phyloP scores from a whole-genome alignment of 1,140 invertebrate genomes.

The Hyles vespertilio region DNA sequence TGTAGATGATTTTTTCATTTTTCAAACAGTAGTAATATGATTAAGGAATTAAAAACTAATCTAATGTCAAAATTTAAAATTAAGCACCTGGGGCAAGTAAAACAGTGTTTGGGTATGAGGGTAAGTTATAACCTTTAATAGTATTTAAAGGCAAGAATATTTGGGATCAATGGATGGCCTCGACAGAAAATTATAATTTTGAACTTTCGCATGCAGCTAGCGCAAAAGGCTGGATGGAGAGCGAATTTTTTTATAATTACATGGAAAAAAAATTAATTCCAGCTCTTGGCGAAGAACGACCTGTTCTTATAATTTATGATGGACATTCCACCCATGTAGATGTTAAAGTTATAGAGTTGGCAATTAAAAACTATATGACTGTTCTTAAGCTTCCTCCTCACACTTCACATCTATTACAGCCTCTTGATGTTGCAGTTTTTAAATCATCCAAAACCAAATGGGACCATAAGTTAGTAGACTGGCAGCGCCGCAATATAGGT shows the following conservation, averaged over 20 bases:
- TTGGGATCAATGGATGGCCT: constrained; percentile 24
- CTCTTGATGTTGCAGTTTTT: constrained; percentile 35
- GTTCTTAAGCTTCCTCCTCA: constrained; percentile 38
- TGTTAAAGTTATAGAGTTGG: constrained; percentile 29
- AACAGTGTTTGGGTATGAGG: constrained; percentile 25
- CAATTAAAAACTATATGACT: constrained; percentile 25
- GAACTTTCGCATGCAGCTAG: constrained; percentile 27
- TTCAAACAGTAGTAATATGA: constrained; percentile 18
- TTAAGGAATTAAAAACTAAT: constrained; percentile 13
- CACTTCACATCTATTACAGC: constrained; percentile 38
- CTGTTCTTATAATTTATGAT: constrained; percentile 31
- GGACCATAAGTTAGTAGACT: constrained; percentile 26
- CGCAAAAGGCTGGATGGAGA: constrained; percentile 16
- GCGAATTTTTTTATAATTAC: constrained; percentile 16
- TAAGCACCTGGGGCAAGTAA: constrained; percentile 25
- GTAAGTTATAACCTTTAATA: constrained; percentile 49
- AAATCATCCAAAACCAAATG: constrained; percentile 38
- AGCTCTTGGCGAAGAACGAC: constrained; percentile 18
- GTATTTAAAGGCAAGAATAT: constrained; percentile 28
- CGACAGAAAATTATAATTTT: constrained; percentile 10
- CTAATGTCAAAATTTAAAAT: constrained; percentile 24
- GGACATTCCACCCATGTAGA: constrained; percentile 29
- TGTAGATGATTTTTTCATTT: constrained; percentile 56
- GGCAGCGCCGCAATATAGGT: constrained; percentile 30
- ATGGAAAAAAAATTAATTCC: constrained; percentile 21